These are phyloP conservation scores for Rutilus rutilus DNA, from an alignment of 2,113 vertebrate genomes.

Conservation along the genomic window DNA sequence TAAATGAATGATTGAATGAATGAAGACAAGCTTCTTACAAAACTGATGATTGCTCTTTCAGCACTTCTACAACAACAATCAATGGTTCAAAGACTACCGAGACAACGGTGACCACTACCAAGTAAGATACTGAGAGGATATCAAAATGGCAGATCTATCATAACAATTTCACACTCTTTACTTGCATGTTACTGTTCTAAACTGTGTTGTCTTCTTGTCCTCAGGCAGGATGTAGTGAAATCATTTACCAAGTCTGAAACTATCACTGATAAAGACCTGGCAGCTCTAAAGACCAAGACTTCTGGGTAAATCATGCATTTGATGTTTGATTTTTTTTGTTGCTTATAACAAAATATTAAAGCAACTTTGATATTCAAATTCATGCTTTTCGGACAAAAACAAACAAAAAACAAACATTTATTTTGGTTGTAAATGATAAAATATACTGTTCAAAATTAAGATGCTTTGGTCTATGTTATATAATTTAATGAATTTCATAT, in stretches of 20 bases:
- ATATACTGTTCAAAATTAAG: background rate
- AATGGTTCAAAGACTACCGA: constrained; percentile 61
- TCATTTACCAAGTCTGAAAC: constrained; percentile 59
- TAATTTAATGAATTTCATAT: background rate
- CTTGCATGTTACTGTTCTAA: background rate
- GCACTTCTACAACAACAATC: constrained; percentile 56
- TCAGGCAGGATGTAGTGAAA: constrained; percentile 62
- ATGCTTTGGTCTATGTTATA: background rate
- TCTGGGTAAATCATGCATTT: constrained; percentile 60
- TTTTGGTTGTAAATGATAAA: background rate
- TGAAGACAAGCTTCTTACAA: background rate
- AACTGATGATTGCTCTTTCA: constrained; percentile 21
- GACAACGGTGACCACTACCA: constrained; percentile 66
- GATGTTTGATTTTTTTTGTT: background rate
- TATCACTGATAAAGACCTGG: constrained; percentile 62
- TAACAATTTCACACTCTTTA: background rate
- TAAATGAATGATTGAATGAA: background rate
- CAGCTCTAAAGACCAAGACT: constrained; percentile 62
- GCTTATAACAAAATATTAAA: background rate
- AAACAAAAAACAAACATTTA: background rate
- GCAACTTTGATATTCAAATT: background rate
- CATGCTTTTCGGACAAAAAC: background rate
- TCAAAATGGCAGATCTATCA: no score
- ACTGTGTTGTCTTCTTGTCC: background rate
- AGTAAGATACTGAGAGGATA: constrained; percentile 51